Conservation (phyloP, 2,797 vertebrate genomes). For the Dallia pectoralis region DNA sequence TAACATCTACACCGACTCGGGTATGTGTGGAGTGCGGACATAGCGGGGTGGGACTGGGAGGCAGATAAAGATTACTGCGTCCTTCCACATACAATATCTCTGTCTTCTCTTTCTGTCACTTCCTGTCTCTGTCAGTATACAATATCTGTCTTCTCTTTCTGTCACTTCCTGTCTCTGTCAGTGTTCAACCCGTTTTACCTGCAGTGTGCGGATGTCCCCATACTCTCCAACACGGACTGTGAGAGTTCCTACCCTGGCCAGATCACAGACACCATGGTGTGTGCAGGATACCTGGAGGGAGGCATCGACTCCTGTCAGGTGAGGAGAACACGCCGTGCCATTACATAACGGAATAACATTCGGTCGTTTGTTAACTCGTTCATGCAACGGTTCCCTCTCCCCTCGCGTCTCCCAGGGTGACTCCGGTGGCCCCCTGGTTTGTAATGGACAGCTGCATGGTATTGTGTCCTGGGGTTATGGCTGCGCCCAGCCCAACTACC, state of each 20-base stretch:
- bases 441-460: conserved; percentile 79
- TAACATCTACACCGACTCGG: conserved; percentile 66
- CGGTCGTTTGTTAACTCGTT: not conserved
- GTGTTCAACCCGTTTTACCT: conserved; percentile 75
- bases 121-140: too few relatives aligned
- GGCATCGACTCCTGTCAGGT: conserved; percentile 78
- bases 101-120: conserved; percentile 5
- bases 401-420: conserved; percentile 68
- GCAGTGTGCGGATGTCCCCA: conserved; percentile 70
- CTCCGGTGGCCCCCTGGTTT: conserved; percentile 84
- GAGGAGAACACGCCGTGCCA: not conserved
- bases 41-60: not conserved
- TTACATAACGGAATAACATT: not conserved
- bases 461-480: conserved; percentile 85
- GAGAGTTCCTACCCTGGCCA: conserved; percentile 62
- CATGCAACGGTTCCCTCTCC: not conserved
- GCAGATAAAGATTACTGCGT: not conserved
- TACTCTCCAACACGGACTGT: conserved; percentile 62
- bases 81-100: not conserved
- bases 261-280: conserved; percentile 73
- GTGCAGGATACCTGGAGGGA: conserved; percentile 72
- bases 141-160: too few relatives aligned
- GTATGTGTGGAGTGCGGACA: conserved; percentile 32
- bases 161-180: too few relatives aligned
- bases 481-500: conserved; percentile 71